Conservation (phyloP, 2,888 invertebrate species). For the Cryptus armator region DNA sequence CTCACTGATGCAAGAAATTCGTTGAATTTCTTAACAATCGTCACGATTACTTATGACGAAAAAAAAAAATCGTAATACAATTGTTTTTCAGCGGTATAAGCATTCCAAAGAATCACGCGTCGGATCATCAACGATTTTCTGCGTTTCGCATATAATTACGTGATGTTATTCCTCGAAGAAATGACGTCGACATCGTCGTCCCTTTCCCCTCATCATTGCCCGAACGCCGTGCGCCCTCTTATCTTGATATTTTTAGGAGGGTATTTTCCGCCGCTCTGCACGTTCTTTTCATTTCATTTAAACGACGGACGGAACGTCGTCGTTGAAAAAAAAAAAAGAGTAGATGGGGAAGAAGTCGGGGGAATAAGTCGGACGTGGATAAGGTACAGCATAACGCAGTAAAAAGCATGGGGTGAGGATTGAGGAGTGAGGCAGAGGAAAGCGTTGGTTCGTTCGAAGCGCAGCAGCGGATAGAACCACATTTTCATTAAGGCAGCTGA, state of each 20-base stretch:
- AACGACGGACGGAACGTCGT: constrained; percentile 62
- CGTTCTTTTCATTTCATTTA: constrained; percentile 76
- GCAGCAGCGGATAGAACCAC: constrained; percentile 77
- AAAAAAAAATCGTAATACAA: not conserved
- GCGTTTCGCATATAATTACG: constrained; percentile 61
- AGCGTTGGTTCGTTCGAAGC: constrained; percentile 73
- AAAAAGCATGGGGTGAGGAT: constrained; percentile 20
- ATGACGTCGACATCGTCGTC: constrained; percentile 48
- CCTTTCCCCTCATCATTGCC: constrained; percentile 67
- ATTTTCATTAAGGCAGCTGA: constrained; percentile 81
- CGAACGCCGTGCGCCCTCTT: constrained; percentile 69
- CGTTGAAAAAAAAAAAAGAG: constrained; percentile 47
- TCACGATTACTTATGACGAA: not conserved
- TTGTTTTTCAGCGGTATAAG: not conserved
- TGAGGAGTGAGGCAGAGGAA: constrained; percentile 35
- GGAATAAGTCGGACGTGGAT: constrained; percentile 51
- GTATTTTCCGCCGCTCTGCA: constrained; percentile 73
- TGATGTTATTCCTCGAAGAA: constrained; percentile 60
- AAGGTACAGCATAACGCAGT: constrained; percentile 36
- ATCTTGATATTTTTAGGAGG: constrained; percentile 80
- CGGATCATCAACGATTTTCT: constrained; percentile 62
- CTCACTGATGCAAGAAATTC: not conserved
- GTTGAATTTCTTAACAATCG: constrained; percentile 19
- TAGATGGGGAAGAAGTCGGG: constrained; percentile 33
- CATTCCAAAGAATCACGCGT: not conserved